Percentiles rank a stretch among this genome's conserved stretches.
Evolutionary conservation across 1,140 invertebrate species (phyloP).

Genomic region (Oreohelix idahoensis): DNA sequence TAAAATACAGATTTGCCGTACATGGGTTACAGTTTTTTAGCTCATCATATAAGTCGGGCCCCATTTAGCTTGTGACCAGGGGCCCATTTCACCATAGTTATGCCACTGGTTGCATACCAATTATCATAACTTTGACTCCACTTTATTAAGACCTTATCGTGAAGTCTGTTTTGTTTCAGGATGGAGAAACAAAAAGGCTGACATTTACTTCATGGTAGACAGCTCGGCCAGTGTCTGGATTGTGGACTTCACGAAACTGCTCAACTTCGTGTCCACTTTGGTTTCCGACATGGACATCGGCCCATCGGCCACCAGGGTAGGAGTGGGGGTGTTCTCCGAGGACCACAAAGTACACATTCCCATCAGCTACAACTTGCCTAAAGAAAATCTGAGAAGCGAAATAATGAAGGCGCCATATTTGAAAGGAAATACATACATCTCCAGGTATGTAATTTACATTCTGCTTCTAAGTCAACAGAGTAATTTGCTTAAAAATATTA

Average conservation of each 20-base stretch:
- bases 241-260: slow-evolving; percentile 52
- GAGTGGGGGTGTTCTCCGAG: slow-evolving; percentile 54
- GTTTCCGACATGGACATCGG: slow-evolving; percentile 55
- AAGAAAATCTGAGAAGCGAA: neutral
- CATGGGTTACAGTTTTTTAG: too few species aligned
- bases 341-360: neutral
- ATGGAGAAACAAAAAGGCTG: slow-evolving; percentile 51
- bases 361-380: neutral
- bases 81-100: too few species aligned
- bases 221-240: slow-evolving; percentile 55
- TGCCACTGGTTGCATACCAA: too few species aligned
- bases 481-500: too few species aligned
- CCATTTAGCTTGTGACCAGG: too few species aligned
- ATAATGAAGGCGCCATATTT: neutral
- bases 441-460: slow-evolving; percentile 9
- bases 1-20: too few species aligned
- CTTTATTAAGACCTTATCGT: too few species aligned
- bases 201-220: slow-evolving; percentile 59
- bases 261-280: slow-evolving; percentile 55
- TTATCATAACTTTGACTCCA: too few species aligned
- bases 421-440: slow-evolving; percentile 5
- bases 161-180: neutral
- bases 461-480: too few species aligned
- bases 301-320: slow-evolving; percentile 54
- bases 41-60: too few species aligned